Evolutionary conservation across 1,140 invertebrate species (phyloP), one percentile per base, ranked within the genome.

Genomic region (Drosophila aff.): DNA sequence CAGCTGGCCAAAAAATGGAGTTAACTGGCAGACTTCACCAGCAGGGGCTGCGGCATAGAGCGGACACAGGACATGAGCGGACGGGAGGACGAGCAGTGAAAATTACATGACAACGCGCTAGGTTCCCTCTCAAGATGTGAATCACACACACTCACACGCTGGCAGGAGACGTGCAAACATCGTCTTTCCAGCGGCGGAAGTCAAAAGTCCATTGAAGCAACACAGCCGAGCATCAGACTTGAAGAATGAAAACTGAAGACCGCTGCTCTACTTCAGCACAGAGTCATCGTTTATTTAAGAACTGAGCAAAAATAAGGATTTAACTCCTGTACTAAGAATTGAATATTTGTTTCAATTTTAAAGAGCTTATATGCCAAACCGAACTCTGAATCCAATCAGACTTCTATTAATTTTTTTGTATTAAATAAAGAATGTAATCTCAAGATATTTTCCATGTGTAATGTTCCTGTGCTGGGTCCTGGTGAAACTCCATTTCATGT

Each of bases 61-160:
- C 65, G 76, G 66, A 72, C 75, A 55, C 26, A 18, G 58, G 41
- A 55, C 23, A 40, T n/a, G 31, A 40, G 33, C 50, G 62, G 46
- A 69, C 63, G 26, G 40, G 21, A 53, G 44, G 38, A 62, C 55
- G 44, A 67, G 50, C 77, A 73, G 68, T 62, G 78, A 85, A 86
- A 79, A 87, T 86, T 86, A 78, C 83, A 86, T 83, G 83, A 83
- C 84, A 89, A 74, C 80, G 83, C 76, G 71, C 53, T 87, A 38
- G 33, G 72, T 69, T 78, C 53, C 52, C 57, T 21, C 67, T 72
- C 66, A 71, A 80, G 64, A 73, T 69, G 83, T 76, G 82, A 82
- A 66, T 79, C 61, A 52, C 61, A 62, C 26, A 66, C 46, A 73
- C 43, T 53, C 61, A 61, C 40, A 62, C 41, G 49, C 40, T 60